Evolutionary conservation across 2,797 vertebrate genomes (phyloP), one percentile per base, ranked within the genome.

Genomic region (Loris lydekkerianus): DNA sequence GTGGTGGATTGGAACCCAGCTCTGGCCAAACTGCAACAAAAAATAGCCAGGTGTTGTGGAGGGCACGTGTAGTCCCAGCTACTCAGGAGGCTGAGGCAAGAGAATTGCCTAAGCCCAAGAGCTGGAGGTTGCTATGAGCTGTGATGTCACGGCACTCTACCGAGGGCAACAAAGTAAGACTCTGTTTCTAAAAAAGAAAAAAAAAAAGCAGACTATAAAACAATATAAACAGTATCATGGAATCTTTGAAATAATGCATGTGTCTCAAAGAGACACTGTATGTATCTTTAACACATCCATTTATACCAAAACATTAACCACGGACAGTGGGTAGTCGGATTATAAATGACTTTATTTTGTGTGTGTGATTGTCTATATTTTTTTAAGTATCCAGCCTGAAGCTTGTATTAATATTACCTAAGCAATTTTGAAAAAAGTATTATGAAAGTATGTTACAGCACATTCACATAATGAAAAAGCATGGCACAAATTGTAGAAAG

Each of bases 321-420:
- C 5, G 31, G 25, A 25, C 13, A 0, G 3, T 63, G n/a, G 31
- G 18, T n/a, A 3, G 23, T 8, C 34, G 31, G 17, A 21, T 18
- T 31, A 40, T 8, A 23, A 80, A 56, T 40, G 46, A 34, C 31
- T 91, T 63, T n/a, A 6, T 60, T 91, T 85, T 80, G 65, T 69
- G 34, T 77, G 3, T n/a, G 9, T 27, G 53, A 31, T 29, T 63
- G 5, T 63, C 49, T 75, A 0, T 84, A 13, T 46, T 84, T 69
- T 70, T 70, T 46, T 61, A 69, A 81, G 10, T 14, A 9, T 63
- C 63, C 58, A 34, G 23, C 34, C 31, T 34, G 18, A 53, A 83
- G 4, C 37, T 23, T 43, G 1, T 34, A 15, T 63, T 46, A 72
- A 0, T 34, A 15, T 58, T 46, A 72, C 37, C 43, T 73, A 43